Base-by-base conservation (phyloP, 2,888 invertebrate species). In the Lasioglossum marginatum region DNA sequence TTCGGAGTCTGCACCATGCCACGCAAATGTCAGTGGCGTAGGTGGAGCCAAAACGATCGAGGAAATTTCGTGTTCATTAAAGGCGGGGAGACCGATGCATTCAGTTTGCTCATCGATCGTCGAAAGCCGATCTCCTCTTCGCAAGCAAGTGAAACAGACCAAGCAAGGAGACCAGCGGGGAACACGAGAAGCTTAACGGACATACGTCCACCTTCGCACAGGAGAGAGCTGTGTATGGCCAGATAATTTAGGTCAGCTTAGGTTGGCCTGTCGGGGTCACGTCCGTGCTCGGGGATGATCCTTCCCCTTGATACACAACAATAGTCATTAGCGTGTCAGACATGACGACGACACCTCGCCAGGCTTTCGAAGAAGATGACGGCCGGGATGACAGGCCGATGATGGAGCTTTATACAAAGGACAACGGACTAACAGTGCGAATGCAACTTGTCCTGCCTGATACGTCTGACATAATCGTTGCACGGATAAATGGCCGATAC, bases 321-420 rank as follows among this genome's bases (percentile, higher is more conserved):
- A 94, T 94, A 90, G 93, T 94, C 93, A 94, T 94, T 94, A 94
- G 93, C 91, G 92, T 91, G 91, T 92, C 88, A 91, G 92, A 87
- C 91, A 89, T 89, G 89, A 87, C 85, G 77, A 77, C 70, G 88
- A 83, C 78, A 78, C 66, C n/a, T 57, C 66, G 45, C 77, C 85
- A 77, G 73, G 60, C 84, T 74, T 75, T 82, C 77, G 88, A 90
- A 86, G 91, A 88, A 84, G 87, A 87, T 60, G 82, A 82, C 79
- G 82, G 80, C 79, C 66, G 37, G 37, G 77, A 79, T 83, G 86
- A 73, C 63, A 70, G 40, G 48, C 73, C 68, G 77, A 85, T 78
- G 78, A 80, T 68, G 23, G 34, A 68, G 68, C 37, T 40, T 34
- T 34, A 34, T 68, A 37, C 63, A 63, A 63, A 63, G 63, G 63